These are phyloP conservation scores for Gadus macrocephalus DNA, from an alignment of 2,113 vertebrate species.

Conservation along the genomic window DNA sequence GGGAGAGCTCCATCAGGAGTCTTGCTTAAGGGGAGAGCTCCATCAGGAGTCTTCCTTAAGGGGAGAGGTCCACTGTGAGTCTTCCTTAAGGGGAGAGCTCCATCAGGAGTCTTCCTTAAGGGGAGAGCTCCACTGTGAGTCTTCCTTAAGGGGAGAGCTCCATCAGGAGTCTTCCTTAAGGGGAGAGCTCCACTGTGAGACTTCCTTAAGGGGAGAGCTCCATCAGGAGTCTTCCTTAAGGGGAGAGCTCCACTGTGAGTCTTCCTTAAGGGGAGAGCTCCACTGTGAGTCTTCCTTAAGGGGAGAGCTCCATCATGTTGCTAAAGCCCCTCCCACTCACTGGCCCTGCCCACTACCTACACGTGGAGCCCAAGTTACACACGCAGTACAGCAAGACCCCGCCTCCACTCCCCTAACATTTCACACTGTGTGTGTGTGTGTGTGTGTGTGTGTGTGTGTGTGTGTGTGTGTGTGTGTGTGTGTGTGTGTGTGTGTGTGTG, in stretches of 20 bases:
- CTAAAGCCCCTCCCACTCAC: no score
- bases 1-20: conserved; percentile 40
- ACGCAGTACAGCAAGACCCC: no score
- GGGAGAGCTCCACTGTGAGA: conserved; percentile 26
- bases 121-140: background rate
- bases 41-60: conserved; percentile 16
- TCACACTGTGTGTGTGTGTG: no score
- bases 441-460: background rate
- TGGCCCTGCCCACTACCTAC: no score
- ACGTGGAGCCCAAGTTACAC: no score
- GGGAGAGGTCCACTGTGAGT: conserved; percentile 28
- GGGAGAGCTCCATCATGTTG: conserved; percentile 24
- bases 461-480: background rate
- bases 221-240: conserved; percentile 51
- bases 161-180: conserved; percentile 49
- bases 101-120: no score
- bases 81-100: conserved; percentile 46
- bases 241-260: conserved; percentile 24
- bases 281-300: conserved; percentile 50
- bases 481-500: background rate
- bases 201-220: conserved; percentile 6
- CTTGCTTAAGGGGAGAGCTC: conserved; percentile 46
- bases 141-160: conserved; percentile 7
- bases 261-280: conserved; percentile 56
- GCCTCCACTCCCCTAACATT: no score